phyloP scores from a whole-genome alignment of 2,113 vertebrate species.

The Calyptomena viridis region DNA sequence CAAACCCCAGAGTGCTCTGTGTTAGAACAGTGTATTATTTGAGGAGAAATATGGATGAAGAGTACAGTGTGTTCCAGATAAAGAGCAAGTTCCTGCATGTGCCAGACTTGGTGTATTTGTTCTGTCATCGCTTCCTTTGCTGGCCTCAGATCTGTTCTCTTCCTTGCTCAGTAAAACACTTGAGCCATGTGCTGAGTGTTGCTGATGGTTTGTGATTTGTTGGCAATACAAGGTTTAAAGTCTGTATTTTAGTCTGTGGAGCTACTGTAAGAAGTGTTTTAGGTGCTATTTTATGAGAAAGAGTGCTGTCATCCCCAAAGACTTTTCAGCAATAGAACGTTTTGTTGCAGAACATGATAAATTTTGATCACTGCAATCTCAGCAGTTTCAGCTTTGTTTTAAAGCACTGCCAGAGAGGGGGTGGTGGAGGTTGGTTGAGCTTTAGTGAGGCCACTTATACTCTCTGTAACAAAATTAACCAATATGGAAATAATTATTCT shows the following conservation, averaged over 20 bases:
- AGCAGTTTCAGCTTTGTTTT: slow-evolving; percentile 17
- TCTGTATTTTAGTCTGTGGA: background rate
- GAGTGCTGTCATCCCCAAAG: background rate
- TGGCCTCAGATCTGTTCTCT: background rate
- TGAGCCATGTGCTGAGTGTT: background rate
- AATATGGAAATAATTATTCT: slow-evolving; percentile 62
- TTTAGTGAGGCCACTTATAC: background rate
- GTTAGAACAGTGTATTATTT: background rate
- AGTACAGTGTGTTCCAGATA: background rate
- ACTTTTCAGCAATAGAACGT: background rate
- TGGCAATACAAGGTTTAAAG: background rate
- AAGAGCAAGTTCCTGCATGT: background rate
- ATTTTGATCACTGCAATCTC: background rate
- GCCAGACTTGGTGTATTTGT: background rate
- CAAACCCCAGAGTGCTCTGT: background rate
- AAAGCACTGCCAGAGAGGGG: background rate
- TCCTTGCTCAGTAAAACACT: background rate
- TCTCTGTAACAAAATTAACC: slow-evolving; percentile 29
- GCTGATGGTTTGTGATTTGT: background rate
- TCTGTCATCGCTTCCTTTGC: background rate
- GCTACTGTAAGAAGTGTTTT: background rate
- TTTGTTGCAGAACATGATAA: background rate
- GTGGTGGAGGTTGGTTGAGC: background rate
- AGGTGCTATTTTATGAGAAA: background rate
- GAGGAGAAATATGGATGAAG: background rate